These are phyloP conservation scores for Dorcus parallelipipedus DNA, from an alignment of 2,888 invertebrate genomes.

Conservation along the genomic window DNA sequence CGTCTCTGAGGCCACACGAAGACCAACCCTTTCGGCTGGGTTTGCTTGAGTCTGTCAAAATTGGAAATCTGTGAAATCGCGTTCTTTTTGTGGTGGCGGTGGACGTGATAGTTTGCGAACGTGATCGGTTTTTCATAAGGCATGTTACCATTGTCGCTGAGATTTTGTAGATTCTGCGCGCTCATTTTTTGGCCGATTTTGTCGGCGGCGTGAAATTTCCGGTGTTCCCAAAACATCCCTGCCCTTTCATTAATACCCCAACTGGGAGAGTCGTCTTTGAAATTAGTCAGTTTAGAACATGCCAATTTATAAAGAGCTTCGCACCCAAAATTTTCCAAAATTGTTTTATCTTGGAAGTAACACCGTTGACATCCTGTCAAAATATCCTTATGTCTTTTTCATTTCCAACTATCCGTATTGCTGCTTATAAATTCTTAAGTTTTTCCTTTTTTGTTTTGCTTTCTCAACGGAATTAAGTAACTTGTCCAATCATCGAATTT, in stretches of 20 bases:
- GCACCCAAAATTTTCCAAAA: too few species aligned
- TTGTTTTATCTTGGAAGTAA: too few species aligned
- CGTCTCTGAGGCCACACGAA: conserved; percentile 32
- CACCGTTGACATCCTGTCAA: too few species aligned
- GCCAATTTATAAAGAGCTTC: too few species aligned
- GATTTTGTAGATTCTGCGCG: not conserved
- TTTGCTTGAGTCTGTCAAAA: conserved; percentile 10
- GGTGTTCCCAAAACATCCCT: not conserved
- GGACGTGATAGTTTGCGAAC: conserved; percentile 14
- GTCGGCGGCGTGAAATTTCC: not conserved
- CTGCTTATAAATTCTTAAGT: too few species aligned
- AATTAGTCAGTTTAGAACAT: too few species aligned
- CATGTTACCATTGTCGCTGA: not conserved
- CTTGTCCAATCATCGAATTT: too few species aligned
- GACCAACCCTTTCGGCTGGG: conserved; percentile 28
- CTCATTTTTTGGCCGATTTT: not conserved
- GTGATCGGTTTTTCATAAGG: conserved; percentile 15
- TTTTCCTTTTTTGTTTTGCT: too few species aligned
- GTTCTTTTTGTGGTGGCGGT: conserved; percentile 16
- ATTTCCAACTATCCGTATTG: too few species aligned
- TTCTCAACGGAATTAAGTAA: too few species aligned
- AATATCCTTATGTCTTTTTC: too few species aligned
- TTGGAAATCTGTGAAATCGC: conserved; percentile 12
- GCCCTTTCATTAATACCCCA: not conserved
- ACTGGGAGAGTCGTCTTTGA: too few species aligned